phyloP scores from a whole-genome alignment of 2,888 invertebrate species.

The Tachina fera region DNA sequence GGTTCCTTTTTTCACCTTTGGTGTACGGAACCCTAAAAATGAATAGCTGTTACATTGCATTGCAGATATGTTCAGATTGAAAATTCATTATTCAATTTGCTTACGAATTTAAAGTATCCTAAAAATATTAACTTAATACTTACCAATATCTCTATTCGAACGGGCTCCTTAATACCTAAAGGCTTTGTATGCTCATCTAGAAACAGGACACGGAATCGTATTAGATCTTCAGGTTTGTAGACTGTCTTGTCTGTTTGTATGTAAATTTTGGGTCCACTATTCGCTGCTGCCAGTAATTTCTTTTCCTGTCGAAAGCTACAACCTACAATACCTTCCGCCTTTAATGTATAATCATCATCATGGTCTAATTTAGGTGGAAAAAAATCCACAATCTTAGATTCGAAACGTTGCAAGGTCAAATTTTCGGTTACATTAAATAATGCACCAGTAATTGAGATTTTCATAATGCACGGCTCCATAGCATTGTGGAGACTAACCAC shows the following conservation, averaged over 20 bases:
- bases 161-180: conserved; percentile 78
- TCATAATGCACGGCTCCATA: neutral
- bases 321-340: conserved; percentile 86
- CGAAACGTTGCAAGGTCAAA: conserved; percentile 6
- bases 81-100: too few species aligned
- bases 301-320: conserved; percentile 89
- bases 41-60: too few species aligned
- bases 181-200: conserved; percentile 90
- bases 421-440: neutral
- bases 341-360: conserved; percentile 77
- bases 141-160: conserved; percentile 76
- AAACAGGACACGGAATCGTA: conserved; percentile 89
- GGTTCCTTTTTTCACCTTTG: too few species aligned
- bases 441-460: neutral
- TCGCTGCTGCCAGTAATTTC: conserved; percentile 88
- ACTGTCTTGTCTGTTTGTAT: conserved; percentile 96
- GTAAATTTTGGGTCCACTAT: conserved; percentile 87
- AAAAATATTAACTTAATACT: conserved; percentile 20
- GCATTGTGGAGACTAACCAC: conserved; percentile 20
- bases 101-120: too few species aligned
- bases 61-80: too few species aligned
- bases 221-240: conserved; percentile 92
- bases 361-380: neutral
- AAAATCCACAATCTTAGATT: conserved; percentile 43
- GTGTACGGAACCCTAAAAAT: too few species aligned